phyloP scores from a whole-genome alignment of 2,888 invertebrate genomes.

The Odontocerum albicorne region DNA sequence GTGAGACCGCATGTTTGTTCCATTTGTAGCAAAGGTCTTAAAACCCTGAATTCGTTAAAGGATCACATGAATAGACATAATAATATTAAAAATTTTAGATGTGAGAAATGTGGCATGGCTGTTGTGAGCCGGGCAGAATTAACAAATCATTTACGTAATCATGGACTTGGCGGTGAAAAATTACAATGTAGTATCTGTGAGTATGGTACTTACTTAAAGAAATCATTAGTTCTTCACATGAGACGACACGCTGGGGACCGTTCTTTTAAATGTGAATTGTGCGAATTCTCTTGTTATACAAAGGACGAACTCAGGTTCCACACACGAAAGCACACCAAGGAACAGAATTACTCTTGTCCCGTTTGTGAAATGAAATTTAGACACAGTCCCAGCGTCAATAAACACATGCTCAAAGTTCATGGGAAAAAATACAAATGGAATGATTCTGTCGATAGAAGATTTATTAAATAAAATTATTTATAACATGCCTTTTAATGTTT shows the following conservation, averaged over 20 bases:
- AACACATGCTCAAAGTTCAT: conserved; percentile 51
- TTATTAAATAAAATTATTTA: conserved; percentile 16
- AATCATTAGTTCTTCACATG: conserved; percentile 49
- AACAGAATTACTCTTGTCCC: conserved; percentile 51
- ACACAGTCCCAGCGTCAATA: conserved; percentile 53
- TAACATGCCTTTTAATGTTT: no score
- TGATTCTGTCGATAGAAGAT: conserved; percentile 41
- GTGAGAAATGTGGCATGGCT: conserved; percentile 54
- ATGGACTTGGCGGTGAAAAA: conserved; percentile 43
- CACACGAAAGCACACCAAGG: conserved; percentile 48
- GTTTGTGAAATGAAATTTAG: conserved; percentile 49
- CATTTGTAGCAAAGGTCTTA: conserved; percentile 49
- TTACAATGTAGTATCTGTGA: conserved; percentile 51
- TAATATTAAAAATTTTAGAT: conserved; percentile 51
- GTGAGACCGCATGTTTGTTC: conserved; percentile 46
- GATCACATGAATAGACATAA: conserved; percentile 52
- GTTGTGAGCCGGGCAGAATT: conserved; percentile 54
- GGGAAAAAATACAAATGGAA: conserved; percentile 51
- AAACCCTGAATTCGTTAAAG: conserved; percentile 48
- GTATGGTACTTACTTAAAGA: conserved; percentile 47
- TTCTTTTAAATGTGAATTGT: conserved; percentile 47
- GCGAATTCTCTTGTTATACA: conserved; percentile 48
- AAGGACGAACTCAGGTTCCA: conserved; percentile 48
- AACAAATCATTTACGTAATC: conserved; percentile 50
- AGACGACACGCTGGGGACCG: conserved; percentile 53